Base-by-base conservation (phyloP, 2,113 vertebrate species). In the Calonectris borealis region DNA sequence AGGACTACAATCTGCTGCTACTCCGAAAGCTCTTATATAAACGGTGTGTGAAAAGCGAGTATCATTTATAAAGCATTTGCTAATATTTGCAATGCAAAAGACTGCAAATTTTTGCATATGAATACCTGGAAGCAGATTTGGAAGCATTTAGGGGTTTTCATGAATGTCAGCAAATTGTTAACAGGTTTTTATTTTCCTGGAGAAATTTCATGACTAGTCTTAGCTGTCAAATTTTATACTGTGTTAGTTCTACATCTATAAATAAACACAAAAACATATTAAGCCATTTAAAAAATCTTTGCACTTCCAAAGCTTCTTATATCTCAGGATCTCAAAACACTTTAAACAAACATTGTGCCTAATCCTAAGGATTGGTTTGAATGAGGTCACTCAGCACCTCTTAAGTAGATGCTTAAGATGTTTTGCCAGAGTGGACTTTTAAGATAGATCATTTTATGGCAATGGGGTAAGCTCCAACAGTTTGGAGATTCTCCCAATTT, bases 11-110 rank as follows among this genome's bases (percentile, higher is more conserved):
- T 94, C 96, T 94, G 84, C 93, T 93, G 82, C 93, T 97, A 86
- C 93, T 96, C 71, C 1, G 31, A 97, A 96, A 88, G 84, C 79
- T 88, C 71, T 97, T 86, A n/a, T 52, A 94, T 73, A 95, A 97
- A 96, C 2, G 13, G 93, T 88, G 93, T 96, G 94, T 94, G 95
- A 97, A 96, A 96, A 95, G 71, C 20, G 66, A 97, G 71, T 64
- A 90, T 90, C 85, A 90, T 91, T 97, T 96, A 11, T 94, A 95
- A 94, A 90, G 83, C 62, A 92, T 96, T 97, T 88, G 93, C 91
- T 97, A 97, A 95, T 97, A 97, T 96, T 94, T 97, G 94, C 97
- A 97, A 96, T 96, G 95, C 93, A 95, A 94, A 97, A 95, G 66
- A 80, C 86, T 90, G 69, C 89, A 88, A 31, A 96, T 96, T 93